Conservation (phyloP, 1,140 invertebrate species). For the Cotesia chilonis region DNA sequence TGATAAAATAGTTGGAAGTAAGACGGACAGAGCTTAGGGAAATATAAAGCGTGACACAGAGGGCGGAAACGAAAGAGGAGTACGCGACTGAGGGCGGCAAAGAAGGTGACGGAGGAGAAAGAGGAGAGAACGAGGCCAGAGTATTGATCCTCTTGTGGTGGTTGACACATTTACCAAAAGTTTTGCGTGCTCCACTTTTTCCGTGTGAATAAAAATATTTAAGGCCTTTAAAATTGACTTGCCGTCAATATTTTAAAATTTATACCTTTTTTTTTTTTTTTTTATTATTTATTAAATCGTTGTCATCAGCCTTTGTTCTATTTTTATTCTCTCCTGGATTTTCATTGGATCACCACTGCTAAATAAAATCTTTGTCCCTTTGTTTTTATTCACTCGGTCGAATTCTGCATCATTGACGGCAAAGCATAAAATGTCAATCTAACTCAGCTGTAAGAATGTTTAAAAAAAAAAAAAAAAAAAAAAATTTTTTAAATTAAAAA, state of each 20-base stretch:
- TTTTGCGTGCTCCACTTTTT: conserved; percentile 50
- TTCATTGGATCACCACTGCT: no score
- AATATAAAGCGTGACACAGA: conserved; percentile 13
- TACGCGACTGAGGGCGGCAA: conserved; percentile 42
- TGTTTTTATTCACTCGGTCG: no score
- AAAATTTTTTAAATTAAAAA: no score
- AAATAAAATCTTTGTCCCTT: no score
- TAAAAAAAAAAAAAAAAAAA: no score
- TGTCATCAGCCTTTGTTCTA: no score
- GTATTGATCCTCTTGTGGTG: conserved; percentile 55
- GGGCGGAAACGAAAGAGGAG: conserved; percentile 31
- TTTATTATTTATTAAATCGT: not conserved
- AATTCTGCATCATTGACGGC: no score
- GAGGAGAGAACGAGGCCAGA: conserved; percentile 54
- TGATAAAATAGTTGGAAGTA: no score
- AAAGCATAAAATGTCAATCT: no score
- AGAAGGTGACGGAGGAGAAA: conserved; percentile 40
- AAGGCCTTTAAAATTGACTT: not conserved
- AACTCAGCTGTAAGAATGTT: no score
- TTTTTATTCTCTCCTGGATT: no score
- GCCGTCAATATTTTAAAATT: not conserved
- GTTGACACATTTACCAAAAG: conserved; percentile 60
- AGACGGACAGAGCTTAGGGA: no score
- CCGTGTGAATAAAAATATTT: conserved; percentile 32
- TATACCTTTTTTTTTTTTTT: not conserved